Evolutionary conservation across 2,888 invertebrate genomes (phyloP), one percentile per base, ranked within the genome.

Genomic region (Leptopterna dolabrata): DNA sequence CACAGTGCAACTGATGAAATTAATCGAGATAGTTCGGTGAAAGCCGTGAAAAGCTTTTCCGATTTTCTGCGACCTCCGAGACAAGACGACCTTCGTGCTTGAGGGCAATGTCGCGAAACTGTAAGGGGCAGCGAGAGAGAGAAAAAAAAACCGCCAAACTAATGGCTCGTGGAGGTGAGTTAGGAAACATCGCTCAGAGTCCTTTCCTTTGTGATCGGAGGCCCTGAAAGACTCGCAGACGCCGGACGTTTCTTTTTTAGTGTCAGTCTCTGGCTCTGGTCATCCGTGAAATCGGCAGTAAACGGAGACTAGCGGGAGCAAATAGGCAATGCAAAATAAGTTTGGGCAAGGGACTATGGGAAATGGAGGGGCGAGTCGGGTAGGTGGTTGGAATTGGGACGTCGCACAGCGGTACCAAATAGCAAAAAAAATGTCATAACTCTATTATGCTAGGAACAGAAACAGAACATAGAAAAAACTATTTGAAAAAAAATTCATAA

Each of bases 31-130:
- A 47, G 47, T 13, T 13, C 13, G 13, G 63, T 63, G 24, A 63
- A 63, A 63, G 63, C 63, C 27, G 24, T 7, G 13, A 63, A 63
- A 63, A n/a, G 51, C n/a, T 14, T 51, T 51, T 51, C 51, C 51
- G 51, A 51, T 51, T 51, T 51, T 51, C 51, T 51, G 19, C 63
- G 63, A 24, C 63, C 63, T 13, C 9, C 63, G 27, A n/a, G 27
- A 19, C 27, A 11, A 63, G 63, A 41, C 73, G 73, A 73, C 73
- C 73, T 73, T 73, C 73, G 73, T 36, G 30, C 36, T 73, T 19
- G 41, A 36, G 73, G 78, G 41, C 78, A 78, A 78, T 78, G 78
- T 78, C 78, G 78, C 41, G 78, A 78, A 43, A 73, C 73, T 30
- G 73, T 36, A 41, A 19, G 19, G 45, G 14, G 43, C n/a, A 41